These are phyloP conservation scores for Bagarius yarrelli DNA, from an alignment of 2,113 vertebrate genomes.

Conservation along the genomic window DNA sequence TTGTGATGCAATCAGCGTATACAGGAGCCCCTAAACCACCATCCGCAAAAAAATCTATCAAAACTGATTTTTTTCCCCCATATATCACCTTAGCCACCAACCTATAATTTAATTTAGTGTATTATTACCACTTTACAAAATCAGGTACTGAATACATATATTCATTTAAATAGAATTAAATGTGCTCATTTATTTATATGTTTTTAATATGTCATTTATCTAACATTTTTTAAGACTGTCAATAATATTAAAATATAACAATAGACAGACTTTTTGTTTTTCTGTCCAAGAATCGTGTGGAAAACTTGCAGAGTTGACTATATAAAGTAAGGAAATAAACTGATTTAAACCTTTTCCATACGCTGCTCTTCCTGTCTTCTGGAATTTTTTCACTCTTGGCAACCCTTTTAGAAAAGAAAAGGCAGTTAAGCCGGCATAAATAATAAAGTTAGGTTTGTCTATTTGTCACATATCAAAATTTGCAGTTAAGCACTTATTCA, in stretches of 20 bases:
- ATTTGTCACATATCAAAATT: background rate
- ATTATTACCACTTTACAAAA: background rate
- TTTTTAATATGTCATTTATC: background rate
- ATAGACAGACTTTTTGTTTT: background rate
- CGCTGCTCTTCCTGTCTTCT: slow-evolving; percentile 64
- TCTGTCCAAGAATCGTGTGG: background rate
- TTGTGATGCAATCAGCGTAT: background rate
- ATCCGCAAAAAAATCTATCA: background rate
- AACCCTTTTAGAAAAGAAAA: slow-evolving; percentile 57
- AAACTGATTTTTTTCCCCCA: background rate
- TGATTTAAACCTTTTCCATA: slow-evolving; percentile 70
- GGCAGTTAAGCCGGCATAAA: background rate
- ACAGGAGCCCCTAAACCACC: background rate
- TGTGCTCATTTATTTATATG: background rate
- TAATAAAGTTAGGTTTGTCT: background rate
- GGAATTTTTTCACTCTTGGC: slow-evolving; percentile 62
- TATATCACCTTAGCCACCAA: background rate
- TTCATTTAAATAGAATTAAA: background rate
- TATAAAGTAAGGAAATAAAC: background rate
- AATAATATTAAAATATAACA: background rate
- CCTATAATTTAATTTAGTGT: background rate
- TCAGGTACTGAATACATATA: background rate
- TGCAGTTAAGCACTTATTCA: background rate
- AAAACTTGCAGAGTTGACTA: background rate
- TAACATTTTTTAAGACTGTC: background rate